Conservation (phyloP, 2,888 invertebrate genomes). For the Drosophila macrospina region DNA sequence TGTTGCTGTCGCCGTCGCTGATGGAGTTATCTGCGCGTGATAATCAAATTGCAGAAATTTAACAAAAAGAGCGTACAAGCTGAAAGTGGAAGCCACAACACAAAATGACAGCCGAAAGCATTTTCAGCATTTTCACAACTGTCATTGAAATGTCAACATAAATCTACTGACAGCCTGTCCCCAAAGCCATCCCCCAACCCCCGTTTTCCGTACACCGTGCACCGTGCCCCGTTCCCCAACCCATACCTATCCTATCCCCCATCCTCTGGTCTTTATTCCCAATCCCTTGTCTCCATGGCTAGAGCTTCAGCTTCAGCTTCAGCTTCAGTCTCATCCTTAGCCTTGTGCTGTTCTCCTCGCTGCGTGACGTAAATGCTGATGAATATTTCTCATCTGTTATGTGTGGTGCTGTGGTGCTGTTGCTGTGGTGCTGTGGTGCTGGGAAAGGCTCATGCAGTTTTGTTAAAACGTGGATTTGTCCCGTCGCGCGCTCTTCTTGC, state of each 20-base stretch:
- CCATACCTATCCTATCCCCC: not conserved
- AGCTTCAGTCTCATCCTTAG: slow-evolving; percentile 32
- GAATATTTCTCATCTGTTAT: slow-evolving; percentile 68
- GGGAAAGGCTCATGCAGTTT: slow-evolving; percentile 57
- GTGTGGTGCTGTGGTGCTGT: slow-evolving; percentile 28
- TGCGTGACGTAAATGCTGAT: slow-evolving; percentile 80
- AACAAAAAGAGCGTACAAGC: slow-evolving; percentile 44
- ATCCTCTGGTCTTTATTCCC: not conserved
- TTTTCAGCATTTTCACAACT: slow-evolving; percentile 70
- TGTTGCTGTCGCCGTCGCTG: slow-evolving; percentile 4
- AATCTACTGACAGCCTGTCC: slow-evolving; percentile 68
- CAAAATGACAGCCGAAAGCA: slow-evolving; percentile 62
- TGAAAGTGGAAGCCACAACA: slow-evolving; percentile 48
- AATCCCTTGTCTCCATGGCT: slow-evolving; percentile 5
- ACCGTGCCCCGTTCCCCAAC: too few species aligned
- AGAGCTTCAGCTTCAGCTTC: slow-evolving; percentile 20
- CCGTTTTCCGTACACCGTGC: too few species aligned
- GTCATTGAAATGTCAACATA: slow-evolving; percentile 82
- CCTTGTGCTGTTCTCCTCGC: slow-evolving; percentile 51
- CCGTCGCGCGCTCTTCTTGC: slow-evolving; percentile 12
- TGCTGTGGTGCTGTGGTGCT: slow-evolving; percentile 6
- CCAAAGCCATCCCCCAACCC: slow-evolving; percentile 5
- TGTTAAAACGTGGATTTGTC: slow-evolving; percentile 58
- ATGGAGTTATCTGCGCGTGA: slow-evolving; percentile 39
- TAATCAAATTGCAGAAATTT: slow-evolving; percentile 68